These are phyloP conservation scores for Planiliza haematocheilus DNA, from an alignment of 2,113 vertebrate genomes.

Conservation along the genomic window DNA sequence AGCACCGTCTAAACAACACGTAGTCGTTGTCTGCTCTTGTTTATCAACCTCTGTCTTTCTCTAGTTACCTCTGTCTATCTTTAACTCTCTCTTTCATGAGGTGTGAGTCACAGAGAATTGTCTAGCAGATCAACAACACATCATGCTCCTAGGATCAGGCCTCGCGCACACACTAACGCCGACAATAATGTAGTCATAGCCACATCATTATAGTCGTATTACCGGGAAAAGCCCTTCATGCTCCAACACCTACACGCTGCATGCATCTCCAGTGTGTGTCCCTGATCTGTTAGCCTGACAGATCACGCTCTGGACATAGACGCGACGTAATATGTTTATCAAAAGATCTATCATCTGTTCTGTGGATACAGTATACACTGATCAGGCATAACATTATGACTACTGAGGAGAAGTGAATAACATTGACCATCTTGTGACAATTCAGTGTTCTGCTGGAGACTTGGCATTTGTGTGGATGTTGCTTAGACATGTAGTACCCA, in stretches of 20 bases:
- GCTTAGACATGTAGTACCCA: too few species aligned
- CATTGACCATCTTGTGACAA: too few species aligned
- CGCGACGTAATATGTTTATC: conserved; percentile 32
- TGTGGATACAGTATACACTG: too few species aligned
- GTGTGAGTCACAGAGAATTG: conserved; percentile 66
- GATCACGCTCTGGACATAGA: conserved; percentile 51
- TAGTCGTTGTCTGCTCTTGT: conserved; percentile 45
- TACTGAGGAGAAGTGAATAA: too few species aligned
- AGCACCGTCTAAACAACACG: conserved; percentile 54
- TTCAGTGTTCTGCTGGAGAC: too few species aligned
- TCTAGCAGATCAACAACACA: conserved; percentile 45
- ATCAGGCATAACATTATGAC: too few species aligned
- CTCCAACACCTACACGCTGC: conserved; percentile 68
- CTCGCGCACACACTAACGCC: neutral
- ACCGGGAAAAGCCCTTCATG: conserved; percentile 68
- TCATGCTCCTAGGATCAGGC: conserved; percentile 20
- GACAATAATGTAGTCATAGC: conserved; percentile 33
- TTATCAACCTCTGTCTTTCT: conserved; percentile 55
- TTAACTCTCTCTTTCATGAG: conserved; percentile 50
- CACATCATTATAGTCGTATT: conserved; percentile 78
- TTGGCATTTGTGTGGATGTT: too few species aligned
- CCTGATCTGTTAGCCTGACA: conserved; percentile 43
- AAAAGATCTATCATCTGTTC: conserved; percentile 4
- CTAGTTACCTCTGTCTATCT: conserved; percentile 53
- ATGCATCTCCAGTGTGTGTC: conserved; percentile 29